Evolutionary conservation across 1,140 invertebrate genomes (phyloP).

Genomic region (Cotesia typhae): DNA sequence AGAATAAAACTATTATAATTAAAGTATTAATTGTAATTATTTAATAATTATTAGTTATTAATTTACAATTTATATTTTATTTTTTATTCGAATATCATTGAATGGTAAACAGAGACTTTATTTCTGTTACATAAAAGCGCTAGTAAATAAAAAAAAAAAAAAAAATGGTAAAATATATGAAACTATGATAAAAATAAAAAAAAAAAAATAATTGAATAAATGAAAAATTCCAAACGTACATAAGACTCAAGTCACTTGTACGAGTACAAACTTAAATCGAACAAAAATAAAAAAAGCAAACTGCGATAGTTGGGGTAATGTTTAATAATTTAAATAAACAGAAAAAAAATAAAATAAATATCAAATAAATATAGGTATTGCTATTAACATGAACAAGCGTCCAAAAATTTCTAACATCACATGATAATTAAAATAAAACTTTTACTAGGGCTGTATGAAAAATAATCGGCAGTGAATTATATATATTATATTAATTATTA

Average conservation of each 20-base stretch:
- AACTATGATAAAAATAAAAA: constrained; percentile 10
- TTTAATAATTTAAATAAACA: no score
- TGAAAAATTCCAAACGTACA: constrained; percentile 19
- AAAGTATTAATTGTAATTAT: background rate
- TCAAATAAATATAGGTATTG: background rate
- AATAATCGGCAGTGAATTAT: no score
- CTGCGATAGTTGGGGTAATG: constrained; percentile 30
- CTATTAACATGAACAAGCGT: background rate
- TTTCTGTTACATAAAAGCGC: constrained; percentile 21
- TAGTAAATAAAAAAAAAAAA: constrained; percentile 15
- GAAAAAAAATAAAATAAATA: constrained; percentile 26
- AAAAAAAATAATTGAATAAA: constrained; percentile 18
- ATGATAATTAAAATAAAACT: background rate
- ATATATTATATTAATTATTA: no score
- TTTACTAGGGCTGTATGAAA: no score
- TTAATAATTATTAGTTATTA: constrained; percentile 7
- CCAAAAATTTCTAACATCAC: constrained; percentile 10
- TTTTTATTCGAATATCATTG: background rate
- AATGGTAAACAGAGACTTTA: background rate
- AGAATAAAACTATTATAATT: background rate
- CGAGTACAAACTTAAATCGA: constrained; percentile 48
- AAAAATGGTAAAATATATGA: constrained; percentile 22
- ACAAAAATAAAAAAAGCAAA: constrained; percentile 31
- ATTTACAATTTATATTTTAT: constrained; percentile 17
- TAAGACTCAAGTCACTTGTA: constrained; percentile 41